Evolutionary conservation across 1,140 invertebrate species (phyloP), one percentile per base, ranked within the genome.

Genomic region (Xylocopa sonorina): DNA sequence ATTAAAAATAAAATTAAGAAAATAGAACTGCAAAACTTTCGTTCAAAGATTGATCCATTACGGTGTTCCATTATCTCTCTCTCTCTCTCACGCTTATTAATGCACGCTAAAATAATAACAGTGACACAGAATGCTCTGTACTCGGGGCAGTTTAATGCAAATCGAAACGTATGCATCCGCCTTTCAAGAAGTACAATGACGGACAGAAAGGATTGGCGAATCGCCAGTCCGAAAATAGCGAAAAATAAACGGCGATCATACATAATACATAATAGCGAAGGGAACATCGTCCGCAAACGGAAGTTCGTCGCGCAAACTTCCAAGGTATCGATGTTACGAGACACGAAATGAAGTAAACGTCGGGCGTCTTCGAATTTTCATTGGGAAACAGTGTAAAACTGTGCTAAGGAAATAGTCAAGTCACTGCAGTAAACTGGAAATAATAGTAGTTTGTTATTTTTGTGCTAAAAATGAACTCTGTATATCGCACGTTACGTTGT

Each of bases 201-300:
- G 21, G 27, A 10, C 41, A 51, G 18, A 50, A 78, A 71, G 55
- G 10, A n/a, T 27, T 78, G 76, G 67, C 76, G 7, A 0, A 16
- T 21, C 38, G 67, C 76, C 76, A 78, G 46, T 21, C 55, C 60
- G 10, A 27, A 78, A 78, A 78, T 71, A 71, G 51, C 67, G 57
- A 51, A 32, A 78, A 62, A 78, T 38, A 72, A 78, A 24, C 43
- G 18, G 12, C 32, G 50, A 51, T 67, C 57, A 27, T 27, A n/a
- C 43, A 60, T 71, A n/a, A n/a, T 46, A 32, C 67, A 50, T 51
- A 78, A 71, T 41, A 38, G 55, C 16, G 2, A 9, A 10, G 21
- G 10, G 24, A 27, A 38, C 10, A 4, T 71, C 38, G 66, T 46
- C 16, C 24, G 14, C 7, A 7, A 7, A 27, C 18, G n/a, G 18